Conservation (phyloP, 1,140 invertebrate species). For the Drosophila baimaii region DNA sequence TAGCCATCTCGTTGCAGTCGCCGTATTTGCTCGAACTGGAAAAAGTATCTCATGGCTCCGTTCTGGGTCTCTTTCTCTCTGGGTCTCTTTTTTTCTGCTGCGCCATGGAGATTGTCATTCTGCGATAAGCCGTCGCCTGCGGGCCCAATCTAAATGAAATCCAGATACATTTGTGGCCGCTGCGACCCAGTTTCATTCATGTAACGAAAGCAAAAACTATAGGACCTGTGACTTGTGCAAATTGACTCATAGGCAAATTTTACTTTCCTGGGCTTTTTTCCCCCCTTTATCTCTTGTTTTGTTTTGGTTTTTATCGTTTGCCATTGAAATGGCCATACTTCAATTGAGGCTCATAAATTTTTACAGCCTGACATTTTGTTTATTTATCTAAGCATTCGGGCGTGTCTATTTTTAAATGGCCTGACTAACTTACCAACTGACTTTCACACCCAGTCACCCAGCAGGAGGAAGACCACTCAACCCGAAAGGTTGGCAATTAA, state of each 20-base stretch:
- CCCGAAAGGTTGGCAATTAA: conserved; percentile 64
- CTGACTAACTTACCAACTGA: conserved; percentile 79
- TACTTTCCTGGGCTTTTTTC: conserved; percentile 32
- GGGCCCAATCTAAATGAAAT: conserved; percentile 73
- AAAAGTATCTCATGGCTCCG: conserved; percentile 64
- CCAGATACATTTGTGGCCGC: conserved; percentile 73
- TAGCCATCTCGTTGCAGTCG: conserved; percentile 63
- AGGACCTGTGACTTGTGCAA: conserved; percentile 59
- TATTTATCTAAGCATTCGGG: conserved; percentile 74
- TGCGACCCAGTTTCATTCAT: conserved; percentile 71
- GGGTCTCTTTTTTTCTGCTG: no score
- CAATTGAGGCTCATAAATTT: conserved; percentile 77
- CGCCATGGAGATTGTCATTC: conserved; percentile 67
- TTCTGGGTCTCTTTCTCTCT: conserved; percentile 23
- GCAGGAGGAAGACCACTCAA: conserved; percentile 7
- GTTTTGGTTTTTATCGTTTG: conserved; percentile 67
- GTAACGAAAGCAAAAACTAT: conserved; percentile 75
- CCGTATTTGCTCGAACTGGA: conserved; percentile 59
- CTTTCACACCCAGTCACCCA: conserved; percentile 56
- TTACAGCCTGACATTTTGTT: conserved; percentile 77
- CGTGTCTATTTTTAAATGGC: conserved; percentile 75
- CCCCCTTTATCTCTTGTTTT: conserved; percentile 29
- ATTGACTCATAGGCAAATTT: conserved; percentile 71
- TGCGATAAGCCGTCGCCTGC: conserved; percentile 56
- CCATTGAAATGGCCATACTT: conserved; percentile 77